phyloP scores from a whole-genome alignment of 2,888 invertebrate species.

The Alviniconcha strummeri region DNA sequence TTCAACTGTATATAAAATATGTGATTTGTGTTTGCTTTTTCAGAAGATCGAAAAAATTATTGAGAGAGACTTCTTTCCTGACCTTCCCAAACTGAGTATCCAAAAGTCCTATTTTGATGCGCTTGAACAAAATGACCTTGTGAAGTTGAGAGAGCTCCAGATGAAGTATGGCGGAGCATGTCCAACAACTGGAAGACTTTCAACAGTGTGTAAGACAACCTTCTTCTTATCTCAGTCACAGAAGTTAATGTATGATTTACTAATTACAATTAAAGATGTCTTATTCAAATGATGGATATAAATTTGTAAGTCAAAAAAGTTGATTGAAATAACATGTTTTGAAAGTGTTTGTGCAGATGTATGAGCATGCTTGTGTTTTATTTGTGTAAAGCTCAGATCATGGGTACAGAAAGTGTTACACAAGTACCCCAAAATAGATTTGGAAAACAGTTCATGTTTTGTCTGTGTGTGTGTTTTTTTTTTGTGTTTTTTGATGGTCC shows the following conservation, averaged over 20 bases:
- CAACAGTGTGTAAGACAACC: slow-evolving; percentile 54
- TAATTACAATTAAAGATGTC: not conserved
- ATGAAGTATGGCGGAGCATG: slow-evolving; percentile 81
- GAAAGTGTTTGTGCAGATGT: no score
- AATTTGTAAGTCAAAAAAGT: no score
- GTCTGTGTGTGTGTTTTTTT: no score
- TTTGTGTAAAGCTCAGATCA: no score
- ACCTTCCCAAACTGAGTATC: slow-evolving; percentile 91
- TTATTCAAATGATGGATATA: not conserved
- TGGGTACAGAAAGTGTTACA: no score
- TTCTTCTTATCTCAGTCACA: no score
- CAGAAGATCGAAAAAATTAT: slow-evolving; percentile 95
- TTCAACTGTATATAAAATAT: no score
- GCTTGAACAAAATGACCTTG: slow-evolving; percentile 90
- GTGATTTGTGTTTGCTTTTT: slow-evolving; percentile 19
- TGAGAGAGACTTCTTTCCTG: slow-evolving; percentile 97
- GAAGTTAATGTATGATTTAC: not conserved
- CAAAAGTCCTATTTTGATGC: slow-evolving; percentile 96
- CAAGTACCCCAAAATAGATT: no score
- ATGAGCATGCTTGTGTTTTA: no score
- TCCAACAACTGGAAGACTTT: slow-evolving; percentile 51
- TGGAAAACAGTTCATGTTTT: no score
- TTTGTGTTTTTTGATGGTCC: no score
- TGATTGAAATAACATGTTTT: no score
- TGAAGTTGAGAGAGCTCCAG: slow-evolving; percentile 89